These are phyloP conservation scores for Nemapogon koenigi DNA, from an alignment of 2,888 invertebrate species.

Conservation along the genomic window DNA sequence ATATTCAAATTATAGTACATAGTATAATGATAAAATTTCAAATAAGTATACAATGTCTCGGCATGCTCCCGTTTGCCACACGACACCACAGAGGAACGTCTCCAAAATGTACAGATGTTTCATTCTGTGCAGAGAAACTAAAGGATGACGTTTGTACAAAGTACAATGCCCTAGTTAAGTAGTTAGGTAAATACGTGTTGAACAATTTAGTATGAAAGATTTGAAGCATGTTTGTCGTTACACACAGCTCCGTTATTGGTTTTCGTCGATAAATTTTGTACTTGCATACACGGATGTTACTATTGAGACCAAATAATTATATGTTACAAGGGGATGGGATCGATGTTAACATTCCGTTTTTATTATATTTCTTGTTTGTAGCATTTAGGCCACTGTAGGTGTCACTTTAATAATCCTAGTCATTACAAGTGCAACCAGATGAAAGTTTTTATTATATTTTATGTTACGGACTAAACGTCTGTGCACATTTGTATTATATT, in stretches of 20 bases:
- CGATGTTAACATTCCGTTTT: constrained; percentile 63
- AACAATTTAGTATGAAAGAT: constrained; percentile 43
- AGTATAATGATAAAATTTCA: no score
- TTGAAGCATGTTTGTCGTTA: constrained; percentile 46
- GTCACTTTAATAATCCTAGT: constrained; percentile 61
- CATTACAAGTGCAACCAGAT: constrained; percentile 61
- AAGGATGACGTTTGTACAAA: constrained; percentile 59
- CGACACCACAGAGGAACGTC: no score
- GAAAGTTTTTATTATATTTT: constrained; percentile 54
- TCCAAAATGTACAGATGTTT: background rate
- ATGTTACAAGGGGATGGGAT: constrained; percentile 60
- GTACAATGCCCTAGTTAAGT: constrained; percentile 63
- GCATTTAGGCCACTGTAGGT: constrained; percentile 52
- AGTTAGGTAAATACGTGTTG: constrained; percentile 59
- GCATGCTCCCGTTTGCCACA: no score
- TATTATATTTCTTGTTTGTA: constrained; percentile 27
- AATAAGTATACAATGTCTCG: no score
- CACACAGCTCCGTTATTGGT: constrained; percentile 27
- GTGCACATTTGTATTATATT: constrained; percentile 49
- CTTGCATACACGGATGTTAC: constrained; percentile 47
- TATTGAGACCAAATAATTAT: constrained; percentile 64
- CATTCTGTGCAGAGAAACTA: constrained; percentile 36
- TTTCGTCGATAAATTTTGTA: constrained; percentile 40
- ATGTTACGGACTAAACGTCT: constrained; percentile 25
- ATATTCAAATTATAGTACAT: no score